phyloP scores from a whole-genome alignment of 2,888 invertebrate species.

The Seladonia tumulorum region DNA sequence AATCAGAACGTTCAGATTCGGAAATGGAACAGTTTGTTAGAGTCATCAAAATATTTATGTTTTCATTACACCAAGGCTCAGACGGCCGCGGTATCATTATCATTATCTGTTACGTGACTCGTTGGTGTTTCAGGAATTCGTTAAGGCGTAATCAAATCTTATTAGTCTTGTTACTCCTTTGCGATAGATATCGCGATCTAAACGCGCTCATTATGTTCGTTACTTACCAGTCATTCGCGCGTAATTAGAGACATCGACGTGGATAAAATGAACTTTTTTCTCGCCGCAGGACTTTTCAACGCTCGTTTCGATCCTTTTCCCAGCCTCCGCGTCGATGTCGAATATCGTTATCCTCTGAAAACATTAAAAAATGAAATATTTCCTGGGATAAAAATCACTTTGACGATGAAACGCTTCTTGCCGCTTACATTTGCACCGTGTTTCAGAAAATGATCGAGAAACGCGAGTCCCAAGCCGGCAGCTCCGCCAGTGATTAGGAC shows the following conservation, averaged over 20 bases:
- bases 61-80: slow-evolving; percentile 10
- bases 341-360: slow-evolving; percentile 77
- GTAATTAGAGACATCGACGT: slow-evolving; percentile 76
- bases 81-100: background rate
- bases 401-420: background rate
- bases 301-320: slow-evolving; percentile 66
- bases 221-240: slow-evolving; percentile 73
- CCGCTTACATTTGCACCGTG: slow-evolving; percentile 78
- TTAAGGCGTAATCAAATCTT: background rate
- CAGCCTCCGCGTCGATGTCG: slow-evolving; percentile 74
- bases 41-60: slow-evolving; percentile 49
- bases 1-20: background rate
- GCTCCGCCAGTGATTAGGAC: slow-evolving; percentile 80
- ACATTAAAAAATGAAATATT: background rate
- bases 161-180: background rate
- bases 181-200: background rate
- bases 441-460: slow-evolving; percentile 78
- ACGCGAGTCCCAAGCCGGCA: slow-evolving; percentile 78
- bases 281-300: slow-evolving; percentile 76
- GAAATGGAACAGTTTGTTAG: background rate
- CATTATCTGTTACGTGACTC: slow-evolving; percentile 19
- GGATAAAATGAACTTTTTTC: slow-evolving; percentile 75
- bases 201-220: background rate
- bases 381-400: background rate
- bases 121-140: slow-evolving; percentile 3